Evolutionary conservation across 2,797 vertebrate genomes (phyloP).

Genomic region (Enoplosus armatus): DNA sequence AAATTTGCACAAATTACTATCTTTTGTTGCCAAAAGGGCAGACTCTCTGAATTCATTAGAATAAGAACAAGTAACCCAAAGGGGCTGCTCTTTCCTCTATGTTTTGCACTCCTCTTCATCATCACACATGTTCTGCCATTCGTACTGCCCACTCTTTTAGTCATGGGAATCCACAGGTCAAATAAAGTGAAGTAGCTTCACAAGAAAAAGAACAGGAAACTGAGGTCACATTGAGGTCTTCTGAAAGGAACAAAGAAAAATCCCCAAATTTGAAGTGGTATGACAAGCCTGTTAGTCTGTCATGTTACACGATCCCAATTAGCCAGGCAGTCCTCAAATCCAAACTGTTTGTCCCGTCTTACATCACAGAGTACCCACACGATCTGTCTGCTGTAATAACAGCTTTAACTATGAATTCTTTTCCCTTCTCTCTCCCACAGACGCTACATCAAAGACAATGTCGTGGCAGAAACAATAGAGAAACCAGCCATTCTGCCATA

Average conservation of each 20-base stretch:
- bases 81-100: neutral
- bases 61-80: neutral
- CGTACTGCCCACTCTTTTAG: neutral
- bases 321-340: conserved; percentile 33
- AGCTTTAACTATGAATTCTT: conserved; percentile 18
- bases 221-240: neutral
- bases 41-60: conserved; percentile 7
- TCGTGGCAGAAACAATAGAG: conserved; percentile 23
- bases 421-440: conserved; percentile 2
- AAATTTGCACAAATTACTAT: conserved; percentile 16
- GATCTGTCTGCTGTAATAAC: conserved; percentile 30
- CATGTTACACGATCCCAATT: conserved; percentile 35
- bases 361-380: conserved; percentile 33
- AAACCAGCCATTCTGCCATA: conserved; percentile 1
- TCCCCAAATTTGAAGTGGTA: neutral
- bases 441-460: conserved; percentile 40
- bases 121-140: neutral
- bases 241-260: conserved; percentile 8
- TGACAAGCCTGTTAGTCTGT: conserved; percentile 11
- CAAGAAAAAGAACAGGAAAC: neutral
- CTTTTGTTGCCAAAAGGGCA: conserved; percentile 23
- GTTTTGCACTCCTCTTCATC: too few species aligned
- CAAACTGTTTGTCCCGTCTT: conserved; percentile 40
- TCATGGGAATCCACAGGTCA: conserved; percentile 15
- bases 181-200: conserved; percentile 2